Evolutionary conservation across 1,140 invertebrate species (phyloP).

Genomic region (Sminthurides bifidus): DNA sequence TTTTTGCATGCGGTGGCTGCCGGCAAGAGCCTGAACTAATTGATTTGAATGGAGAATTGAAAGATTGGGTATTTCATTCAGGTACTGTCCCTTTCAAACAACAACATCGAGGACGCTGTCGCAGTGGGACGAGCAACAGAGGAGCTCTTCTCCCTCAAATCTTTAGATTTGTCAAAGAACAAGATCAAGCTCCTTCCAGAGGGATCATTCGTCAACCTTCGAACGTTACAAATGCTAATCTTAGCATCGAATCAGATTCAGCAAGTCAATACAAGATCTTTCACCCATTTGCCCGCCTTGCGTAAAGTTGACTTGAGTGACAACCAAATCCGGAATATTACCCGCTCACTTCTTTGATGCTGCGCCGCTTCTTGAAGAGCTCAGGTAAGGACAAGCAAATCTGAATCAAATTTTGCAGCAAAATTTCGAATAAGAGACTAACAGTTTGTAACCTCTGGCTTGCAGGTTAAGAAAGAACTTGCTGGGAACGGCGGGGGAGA

Average conservation of each 20-base stretch:
- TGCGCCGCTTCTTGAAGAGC: conserved; percentile 51
- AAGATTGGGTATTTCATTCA: conserved; percentile 2
- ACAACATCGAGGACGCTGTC: conserved; percentile 21
- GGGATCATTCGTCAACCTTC: conserved; percentile 65
- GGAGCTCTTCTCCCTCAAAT: conserved; percentile 56
- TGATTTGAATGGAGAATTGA: neutral
- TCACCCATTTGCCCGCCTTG: conserved; percentile 60
- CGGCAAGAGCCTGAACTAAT: neutral
- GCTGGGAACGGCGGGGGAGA: conserved; percentile 47
- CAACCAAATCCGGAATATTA: conserved; percentile 60
- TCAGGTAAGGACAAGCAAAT: conserved; percentile 48
- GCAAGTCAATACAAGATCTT: conserved; percentile 61
- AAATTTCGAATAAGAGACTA: neutral
- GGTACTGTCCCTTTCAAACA: conserved; percentile 25
- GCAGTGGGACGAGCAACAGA: conserved; percentile 56
- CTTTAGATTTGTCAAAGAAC: conserved; percentile 57
- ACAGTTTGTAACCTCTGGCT: neutral
- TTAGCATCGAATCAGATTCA: conserved; percentile 61
- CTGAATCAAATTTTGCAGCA: neutral
- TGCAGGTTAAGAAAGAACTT: conserved; percentile 29
- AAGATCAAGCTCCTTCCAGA: conserved; percentile 55
- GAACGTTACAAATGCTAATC: conserved; percentile 53
- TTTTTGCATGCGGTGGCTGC: too few species aligned
- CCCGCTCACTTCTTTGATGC: conserved; percentile 62
- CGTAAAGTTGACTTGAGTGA: conserved; percentile 61